Evolutionary conservation across 1,140 invertebrate species (phyloP).

Genomic region (Muscidifurax raptorellus): DNA sequence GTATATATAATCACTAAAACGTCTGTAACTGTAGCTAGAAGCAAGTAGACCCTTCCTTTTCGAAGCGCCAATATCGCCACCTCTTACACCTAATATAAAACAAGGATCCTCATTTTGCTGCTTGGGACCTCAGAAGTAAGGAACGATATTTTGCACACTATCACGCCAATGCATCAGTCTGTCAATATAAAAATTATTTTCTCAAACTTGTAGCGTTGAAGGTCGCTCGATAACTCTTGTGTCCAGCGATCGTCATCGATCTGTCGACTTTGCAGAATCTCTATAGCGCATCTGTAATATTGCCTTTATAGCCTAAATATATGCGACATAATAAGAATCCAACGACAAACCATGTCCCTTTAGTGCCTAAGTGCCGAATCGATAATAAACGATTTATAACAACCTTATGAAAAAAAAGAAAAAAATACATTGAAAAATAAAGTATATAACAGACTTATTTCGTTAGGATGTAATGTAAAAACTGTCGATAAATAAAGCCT

Average conservation of each 20-base stretch:
- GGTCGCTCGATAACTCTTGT: slow-evolving; percentile 22
- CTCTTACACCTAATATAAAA: slow-evolving; percentile 39
- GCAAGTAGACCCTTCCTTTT: slow-evolving; percentile 38
- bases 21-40: slow-evolving; percentile 56
- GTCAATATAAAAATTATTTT: slow-evolving; percentile 3
- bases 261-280: not conserved
- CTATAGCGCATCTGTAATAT: not conserved
- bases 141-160: slow-evolving; percentile 63
- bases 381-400: not conserved
- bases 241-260: slow-evolving; percentile 7
- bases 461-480: slow-evolving; percentile 39
- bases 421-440: not conserved
- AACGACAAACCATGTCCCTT: not conserved
- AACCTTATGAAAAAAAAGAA: not conserved
- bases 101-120: slow-evolving; percentile 65
- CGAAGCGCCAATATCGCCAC: slow-evolving; percentile 43
- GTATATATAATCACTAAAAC: too few relatives aligned
- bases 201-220: not conserved
- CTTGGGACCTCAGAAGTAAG: slow-evolving; percentile 72
- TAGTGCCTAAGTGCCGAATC: slow-evolving; percentile 4
- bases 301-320: not conserved
- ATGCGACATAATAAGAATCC: too few relatives aligned
- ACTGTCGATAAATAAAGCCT: slow-evolving; percentile 47
- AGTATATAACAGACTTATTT: not conserved
- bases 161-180: slow-evolving; percentile 50